Evolutionary conservation across 2,797 vertebrate species (phyloP), one percentile per base, ranked within the genome.

Genomic region (Sebastes hopkinsi): DNA sequence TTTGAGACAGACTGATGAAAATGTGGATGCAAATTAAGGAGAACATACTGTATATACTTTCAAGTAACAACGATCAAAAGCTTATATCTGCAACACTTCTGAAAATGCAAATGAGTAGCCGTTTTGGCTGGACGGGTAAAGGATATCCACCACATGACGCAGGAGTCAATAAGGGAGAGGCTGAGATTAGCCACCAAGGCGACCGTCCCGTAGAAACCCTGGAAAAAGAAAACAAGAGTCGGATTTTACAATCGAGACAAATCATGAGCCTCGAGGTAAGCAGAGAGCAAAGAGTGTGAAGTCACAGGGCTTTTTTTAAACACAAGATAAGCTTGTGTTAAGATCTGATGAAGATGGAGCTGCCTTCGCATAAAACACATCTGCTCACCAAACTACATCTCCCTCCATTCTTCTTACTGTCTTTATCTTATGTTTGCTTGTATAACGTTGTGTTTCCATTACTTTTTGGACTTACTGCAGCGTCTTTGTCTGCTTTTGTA

Each of bases 91-190:
- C 16, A 25, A 9, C 5, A 1, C 2, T 1, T 25, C 11, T 54
- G 14, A 38, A 58, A 32, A 72, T 29, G 54, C 4, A 22, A 59
- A 66, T n/a, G 29, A 62, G 20, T 5, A 9, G 13, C 4, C 1
- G 1, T 14, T 32, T n/a, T 23, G 12, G 11, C n/a, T 13, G 23
- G 55, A 3, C 27, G 38, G 32, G 65, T 61, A 96, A 98, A 99
- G 98, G 98, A 99, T 99, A 99, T 98, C 98, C 97, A 99, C 96
- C 97, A 98, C 96, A 98, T 97, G 93, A 98, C 96, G 92, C 97
- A 98, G 91, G 97, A 97, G 95, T 99, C 98, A 82, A 97, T 96
- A 90, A 98, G 89, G 84, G 98, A 98, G 81, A 99, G 97, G 91
- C 95, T 96, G 91, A 99, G 95, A 92, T 96, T 97, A 86, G 97